Conservation (phyloP, 2,888 invertebrate genomes). For the Blastobasis adustella region DNA sequence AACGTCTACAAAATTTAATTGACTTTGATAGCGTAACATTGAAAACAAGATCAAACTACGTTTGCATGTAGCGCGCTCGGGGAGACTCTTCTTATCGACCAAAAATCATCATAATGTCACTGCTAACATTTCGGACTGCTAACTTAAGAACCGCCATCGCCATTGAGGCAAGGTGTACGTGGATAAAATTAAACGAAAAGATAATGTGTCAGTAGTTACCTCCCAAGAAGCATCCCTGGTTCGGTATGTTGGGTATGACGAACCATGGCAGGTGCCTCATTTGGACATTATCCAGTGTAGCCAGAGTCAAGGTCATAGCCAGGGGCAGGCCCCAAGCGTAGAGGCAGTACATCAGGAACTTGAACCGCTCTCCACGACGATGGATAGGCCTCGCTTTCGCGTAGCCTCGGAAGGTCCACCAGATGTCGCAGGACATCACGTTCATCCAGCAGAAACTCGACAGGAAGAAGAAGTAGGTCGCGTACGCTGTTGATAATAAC, state of each 20-base stretch:
- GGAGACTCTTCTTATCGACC: no score
- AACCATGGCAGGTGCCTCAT: constrained; percentile 41
- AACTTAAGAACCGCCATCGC: no score
- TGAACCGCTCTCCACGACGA: constrained; percentile 47
- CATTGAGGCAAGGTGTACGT: no score
- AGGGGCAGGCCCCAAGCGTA: constrained; percentile 52
- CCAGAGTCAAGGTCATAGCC: constrained; percentile 31
- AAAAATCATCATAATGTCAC: no score
- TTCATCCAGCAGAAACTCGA: constrained; percentile 64
- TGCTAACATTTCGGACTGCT: no score
- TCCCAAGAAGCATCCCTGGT: constrained; percentile 43
- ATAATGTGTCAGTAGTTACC: constrained; percentile 24
- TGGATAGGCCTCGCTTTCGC: constrained; percentile 58
- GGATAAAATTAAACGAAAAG: neutral
- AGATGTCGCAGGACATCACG: constrained; percentile 61
- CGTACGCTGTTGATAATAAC: constrained; percentile 29
- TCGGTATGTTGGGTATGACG: constrained; percentile 37
- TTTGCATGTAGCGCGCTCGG: no score
- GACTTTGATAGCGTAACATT: no score
- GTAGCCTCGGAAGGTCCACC: constrained; percentile 67
- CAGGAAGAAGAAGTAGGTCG: constrained; percentile 45
- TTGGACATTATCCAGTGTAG: constrained; percentile 24
- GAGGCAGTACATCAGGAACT: constrained; percentile 49
- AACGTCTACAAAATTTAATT: no score
- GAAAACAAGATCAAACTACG: no score